Conservation (phyloP, 2,113 vertebrate species). For the Dicentrarchus labrax region DNA sequence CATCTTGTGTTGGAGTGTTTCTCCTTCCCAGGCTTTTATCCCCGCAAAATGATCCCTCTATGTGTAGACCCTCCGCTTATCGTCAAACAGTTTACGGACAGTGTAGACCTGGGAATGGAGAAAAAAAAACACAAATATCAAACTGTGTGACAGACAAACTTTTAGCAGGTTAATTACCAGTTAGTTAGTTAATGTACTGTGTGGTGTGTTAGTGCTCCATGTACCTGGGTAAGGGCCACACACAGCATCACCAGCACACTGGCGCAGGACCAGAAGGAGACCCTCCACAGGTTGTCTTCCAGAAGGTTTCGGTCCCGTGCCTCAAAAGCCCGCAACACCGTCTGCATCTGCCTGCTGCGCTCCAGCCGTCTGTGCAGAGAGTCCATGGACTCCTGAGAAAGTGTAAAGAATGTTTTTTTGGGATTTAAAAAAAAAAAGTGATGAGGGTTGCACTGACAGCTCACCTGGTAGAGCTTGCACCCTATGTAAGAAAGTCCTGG, state of each 20-base stretch:
- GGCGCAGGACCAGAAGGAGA: constrained; percentile 92
- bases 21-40: background rate
- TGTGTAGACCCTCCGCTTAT: constrained; percentile 86
- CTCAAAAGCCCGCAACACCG: constrained; percentile 88
- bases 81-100: constrained; percentile 90
- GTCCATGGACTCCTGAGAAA: constrained; percentile 88
- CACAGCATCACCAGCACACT: constrained; percentile 87
- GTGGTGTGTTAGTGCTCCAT: background rate
- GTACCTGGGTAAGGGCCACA: constrained; percentile 87
- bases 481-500: no score
- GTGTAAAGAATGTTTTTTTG: background rate
- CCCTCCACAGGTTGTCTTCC: constrained; percentile 89
- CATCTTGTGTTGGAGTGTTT: background rate
- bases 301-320: constrained; percentile 91
- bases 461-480: no score
- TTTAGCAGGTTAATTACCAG: background rate
- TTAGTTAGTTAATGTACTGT: background rate
- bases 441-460: no score
- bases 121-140: background rate
- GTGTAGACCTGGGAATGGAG: constrained; percentile 84
- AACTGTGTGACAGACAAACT: background rate
- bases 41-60: constrained; percentile 64
- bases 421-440: background rate
- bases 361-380: constrained; percentile 87
- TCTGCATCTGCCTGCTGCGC: constrained; percentile 91